Conservation (phyloP, 35 echinoderm and acorn worm species). For the Heliocidaris tuberculata region DNA sequence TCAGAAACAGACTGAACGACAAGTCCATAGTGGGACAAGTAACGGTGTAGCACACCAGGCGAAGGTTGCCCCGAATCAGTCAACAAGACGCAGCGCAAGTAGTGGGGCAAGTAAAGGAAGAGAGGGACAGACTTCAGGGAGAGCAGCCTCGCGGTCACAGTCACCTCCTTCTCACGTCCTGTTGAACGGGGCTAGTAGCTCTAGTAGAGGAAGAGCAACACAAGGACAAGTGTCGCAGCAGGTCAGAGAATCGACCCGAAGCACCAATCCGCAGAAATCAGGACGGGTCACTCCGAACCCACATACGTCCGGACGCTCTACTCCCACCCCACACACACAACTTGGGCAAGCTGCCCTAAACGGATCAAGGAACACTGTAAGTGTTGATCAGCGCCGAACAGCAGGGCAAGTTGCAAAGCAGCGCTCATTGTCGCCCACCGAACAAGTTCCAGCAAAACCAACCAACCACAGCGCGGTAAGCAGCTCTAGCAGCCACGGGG, state of each 20-base stretch:
- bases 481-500: not conserved
- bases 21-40: not conserved
- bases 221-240: not conserved
- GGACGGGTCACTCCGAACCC: not conserved
- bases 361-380: not conserved
- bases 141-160: not conserved
- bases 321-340: not conserved
- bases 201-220: not conserved
- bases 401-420: not conserved
- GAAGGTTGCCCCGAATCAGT: not conserved
- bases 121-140: not conserved
- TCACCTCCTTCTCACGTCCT: not conserved
- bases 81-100: not conserved
- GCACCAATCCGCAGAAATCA: not conserved
- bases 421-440: not conserved
- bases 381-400: not conserved
- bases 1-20: conserved; percentile 11
- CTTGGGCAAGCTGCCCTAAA: not conserved
- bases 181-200: not conserved
- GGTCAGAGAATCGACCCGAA: not conserved
- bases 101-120: not conserved
- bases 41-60: not conserved
- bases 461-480: not conserved
- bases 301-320: not conserved
- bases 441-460: not conserved